Conservation (phyloP, 2,797 vertebrate species). For the Poeciliopsis infans region DNA sequence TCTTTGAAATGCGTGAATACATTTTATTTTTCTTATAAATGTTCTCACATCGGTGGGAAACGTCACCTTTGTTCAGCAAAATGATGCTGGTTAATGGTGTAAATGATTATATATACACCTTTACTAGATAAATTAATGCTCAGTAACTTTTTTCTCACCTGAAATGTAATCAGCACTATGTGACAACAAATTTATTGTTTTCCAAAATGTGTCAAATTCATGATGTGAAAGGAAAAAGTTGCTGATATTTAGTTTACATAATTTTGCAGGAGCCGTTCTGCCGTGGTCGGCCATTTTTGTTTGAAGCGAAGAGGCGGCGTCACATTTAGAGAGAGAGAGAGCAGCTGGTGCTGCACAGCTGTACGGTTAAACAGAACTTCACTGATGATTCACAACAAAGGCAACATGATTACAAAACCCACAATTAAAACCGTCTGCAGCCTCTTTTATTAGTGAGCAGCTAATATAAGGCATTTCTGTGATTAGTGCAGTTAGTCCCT, state of each 20-base stretch:
- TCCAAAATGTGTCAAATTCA: background rate
- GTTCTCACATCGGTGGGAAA: too few species aligned
- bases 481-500: background rate
- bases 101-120: background rate
- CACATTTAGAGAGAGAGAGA: background rate
- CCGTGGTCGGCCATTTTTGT: background rate
- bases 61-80: too few species aligned
- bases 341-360: background rate
- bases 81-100: too few species aligned
- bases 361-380: background rate
- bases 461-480: background rate
- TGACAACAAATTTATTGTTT: background rate
- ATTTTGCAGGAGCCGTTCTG: background rate
- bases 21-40: too few species aligned
- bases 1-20: too few species aligned
- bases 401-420: background rate
- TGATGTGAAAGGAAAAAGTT: background rate
- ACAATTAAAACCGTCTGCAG: background rate
- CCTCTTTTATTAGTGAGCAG: background rate
- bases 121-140: background rate
- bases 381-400: background rate
- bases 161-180: background rate
- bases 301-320: background rate
- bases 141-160: background rate
- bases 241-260: background rate